Base-by-base conservation (phyloP, 2,797 vertebrate species). In the Sardinella longiceps region DNA sequence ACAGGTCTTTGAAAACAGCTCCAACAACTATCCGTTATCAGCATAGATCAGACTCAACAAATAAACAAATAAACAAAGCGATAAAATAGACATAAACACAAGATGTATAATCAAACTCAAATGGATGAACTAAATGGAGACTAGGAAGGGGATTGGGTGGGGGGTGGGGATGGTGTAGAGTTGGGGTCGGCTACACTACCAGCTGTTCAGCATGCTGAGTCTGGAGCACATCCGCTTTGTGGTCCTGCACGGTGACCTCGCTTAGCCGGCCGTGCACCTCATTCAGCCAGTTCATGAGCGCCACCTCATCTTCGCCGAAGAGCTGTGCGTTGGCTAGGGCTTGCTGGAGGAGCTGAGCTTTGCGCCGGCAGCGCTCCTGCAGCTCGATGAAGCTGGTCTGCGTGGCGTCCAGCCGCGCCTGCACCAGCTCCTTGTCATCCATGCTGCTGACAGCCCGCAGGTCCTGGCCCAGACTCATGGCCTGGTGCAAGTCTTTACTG, bases 221-320 rank as follows among this genome's bases (percentile, higher is more conserved):
- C 91, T 96, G 93, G 85, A 99, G 96, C 81, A 96, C 93, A 83
- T 96, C 95, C 86, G 93, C 89, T 91, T 89, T 94, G 96, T 95
- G 95, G 89, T 98, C 97, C 91, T 96, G 96, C 89, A 97, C 95
- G 10, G 95, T 95, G 87, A 98, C 93, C 87, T 95, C 95, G 88
- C 92, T 94, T 91, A 99, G 95, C 89, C 92, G 96, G 66, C 93
- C 89, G 90, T 98, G 96, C 66, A 94, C 93, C 92, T 99, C 98
- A 33, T 92, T 96, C 89, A 99, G 96, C 98, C 98, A 99, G 95
- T 97, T 99, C 97, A 99, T 97, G 92, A 99, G 92, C 80, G 97
- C 97, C 91, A 99, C 98, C 93, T 99, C 97, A 0, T 99, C 98
- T 89, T 98, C 97, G 85, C 98, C 98, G 91, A 99, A 99, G 90